A percentile compares a stretch with the other conserved stretches of the same genome.
These are phyloP conservation scores for Creontiades dilutus DNA, from an alignment of 2,888 invertebrate species.

Conservation along the genomic window DNA sequence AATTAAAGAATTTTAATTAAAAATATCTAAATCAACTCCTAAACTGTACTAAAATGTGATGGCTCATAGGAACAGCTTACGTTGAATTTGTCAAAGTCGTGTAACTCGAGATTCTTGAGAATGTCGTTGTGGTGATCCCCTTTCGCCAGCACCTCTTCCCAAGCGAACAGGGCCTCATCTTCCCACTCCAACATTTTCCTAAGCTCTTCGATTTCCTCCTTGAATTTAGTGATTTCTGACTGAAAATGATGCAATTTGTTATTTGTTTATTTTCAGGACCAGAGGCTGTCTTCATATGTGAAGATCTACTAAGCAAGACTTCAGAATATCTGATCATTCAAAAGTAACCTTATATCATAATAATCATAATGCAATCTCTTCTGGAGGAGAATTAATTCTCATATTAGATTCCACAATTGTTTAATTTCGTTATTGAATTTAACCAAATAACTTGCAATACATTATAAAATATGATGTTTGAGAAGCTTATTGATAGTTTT, in stretches of 20 bases:
- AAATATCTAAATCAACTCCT: neutral
- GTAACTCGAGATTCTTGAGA: slow-evolving; percentile 86
- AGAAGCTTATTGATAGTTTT: slow-evolving; percentile 55
- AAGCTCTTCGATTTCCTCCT: slow-evolving; percentile 83
- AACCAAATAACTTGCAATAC: too few relatives aligned
- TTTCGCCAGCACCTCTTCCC: slow-evolving; percentile 84
- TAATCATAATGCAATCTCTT: too few relatives aligned
- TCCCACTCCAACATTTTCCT: slow-evolving; percentile 86
- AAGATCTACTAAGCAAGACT: too few relatives aligned
- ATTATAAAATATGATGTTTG: slow-evolving; percentile 24
- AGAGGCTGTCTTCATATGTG: too few relatives aligned
- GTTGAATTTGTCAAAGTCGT: slow-evolving; percentile 85
- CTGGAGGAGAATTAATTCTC: too few relatives aligned
- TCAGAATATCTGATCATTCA: too few relatives aligned
- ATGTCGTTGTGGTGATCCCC: slow-evolving; percentile 85
- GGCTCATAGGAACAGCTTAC: slow-evolving; percentile 76
- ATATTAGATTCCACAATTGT: too few relatives aligned
- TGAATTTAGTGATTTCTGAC: slow-evolving; percentile 77
- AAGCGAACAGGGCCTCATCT: slow-evolving; percentile 84
- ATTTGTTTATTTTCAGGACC: neutral
- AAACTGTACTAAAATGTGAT: neutral
- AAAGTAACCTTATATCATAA: too few relatives aligned
- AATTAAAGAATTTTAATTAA: neutral
- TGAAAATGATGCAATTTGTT: slow-evolving; percentile 60
- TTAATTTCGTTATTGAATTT: too few relatives aligned